Conservation (phyloP, 2,797 vertebrate genomes). For the Catharus ustulatus region DNA sequence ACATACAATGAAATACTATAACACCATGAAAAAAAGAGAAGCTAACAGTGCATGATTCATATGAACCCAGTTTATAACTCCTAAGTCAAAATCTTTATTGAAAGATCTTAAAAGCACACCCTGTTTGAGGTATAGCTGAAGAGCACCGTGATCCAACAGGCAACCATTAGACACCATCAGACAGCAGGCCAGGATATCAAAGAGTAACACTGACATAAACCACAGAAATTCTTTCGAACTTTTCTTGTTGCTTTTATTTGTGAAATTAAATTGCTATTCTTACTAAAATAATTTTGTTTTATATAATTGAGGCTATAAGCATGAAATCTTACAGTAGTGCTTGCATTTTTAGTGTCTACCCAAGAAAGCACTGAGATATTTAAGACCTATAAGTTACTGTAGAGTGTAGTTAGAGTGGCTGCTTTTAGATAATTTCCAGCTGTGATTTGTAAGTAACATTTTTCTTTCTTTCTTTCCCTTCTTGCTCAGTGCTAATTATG, state of each 20-base stretch:
- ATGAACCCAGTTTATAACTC: background rate
- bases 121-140: background rate
- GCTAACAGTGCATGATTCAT: background rate
- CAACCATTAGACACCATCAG: background rate
- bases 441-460: constrained; percentile 42
- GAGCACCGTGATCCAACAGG: background rate
- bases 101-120: background rate
- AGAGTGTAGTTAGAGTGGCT: background rate
- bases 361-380: background rate
- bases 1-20: background rate
- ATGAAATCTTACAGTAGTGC: background rate
- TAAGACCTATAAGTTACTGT: background rate
- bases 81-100: background rate
- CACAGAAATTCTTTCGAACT: background rate
- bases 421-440: constrained; percentile 46
- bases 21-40: background rate
- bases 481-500: constrained; percentile 16
- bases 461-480: constrained; percentile 32
- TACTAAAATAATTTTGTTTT: background rate
- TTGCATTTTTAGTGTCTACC: background rate
- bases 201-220: background rate
- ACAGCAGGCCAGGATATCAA: background rate
- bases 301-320: background rate
- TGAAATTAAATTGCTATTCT: background rate
- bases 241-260: background rate